Evolutionary conservation across 2,888 invertebrate species (phyloP), one percentile per base, ranked within the genome.

Genomic region (Hydriomena furcata): DNA sequence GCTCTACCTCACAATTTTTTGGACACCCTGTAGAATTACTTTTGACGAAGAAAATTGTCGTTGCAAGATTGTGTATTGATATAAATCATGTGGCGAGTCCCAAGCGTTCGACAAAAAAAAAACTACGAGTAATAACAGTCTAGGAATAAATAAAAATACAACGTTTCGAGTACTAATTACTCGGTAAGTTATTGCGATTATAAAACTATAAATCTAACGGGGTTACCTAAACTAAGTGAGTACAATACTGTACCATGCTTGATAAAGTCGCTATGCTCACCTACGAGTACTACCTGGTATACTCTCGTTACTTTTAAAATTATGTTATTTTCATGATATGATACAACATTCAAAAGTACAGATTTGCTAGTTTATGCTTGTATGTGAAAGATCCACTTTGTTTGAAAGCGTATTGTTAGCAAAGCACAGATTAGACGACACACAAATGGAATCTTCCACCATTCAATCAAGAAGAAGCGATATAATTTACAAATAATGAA

Each of bases 371-470:
- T 43, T 37, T 37, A 36, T 42, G 37, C 37, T 43, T 51, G 47
- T 50, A 21, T 55, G 61, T 59, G 55, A 61, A 58, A 61, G 58
- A 55, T 61, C 61, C 61, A 61, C 44, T 57, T 55, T 50, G 56
- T 21, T 21, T 21, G 38, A 52, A 52, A 55, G 61, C 58, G 53
- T 55, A 42, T 41, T 53, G 57, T 61, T 57, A 61, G 57, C 24
- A 32, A 61, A 55, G 61, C 59, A 43, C 44, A 47, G 52, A 36
- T 57, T 56, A n/a, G 25, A 52, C 35, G 47, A 58, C 42, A 55
- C 54, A 57, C 50, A 58, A 61, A 56, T 52, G 54, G 55, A 61
- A 32, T 52, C 60, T 56, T 61, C 48, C 56, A 61, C 61, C 56
- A 21, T 49, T 41, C 41, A 45, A 40, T 30, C 21, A 45, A 46